A percentile compares a stretch with the other conserved stretches of the same genome.
These are phyloP conservation scores for Germaria angustata DNA, from an alignment of 2,888 invertebrate species.

Conservation along the genomic window DNA sequence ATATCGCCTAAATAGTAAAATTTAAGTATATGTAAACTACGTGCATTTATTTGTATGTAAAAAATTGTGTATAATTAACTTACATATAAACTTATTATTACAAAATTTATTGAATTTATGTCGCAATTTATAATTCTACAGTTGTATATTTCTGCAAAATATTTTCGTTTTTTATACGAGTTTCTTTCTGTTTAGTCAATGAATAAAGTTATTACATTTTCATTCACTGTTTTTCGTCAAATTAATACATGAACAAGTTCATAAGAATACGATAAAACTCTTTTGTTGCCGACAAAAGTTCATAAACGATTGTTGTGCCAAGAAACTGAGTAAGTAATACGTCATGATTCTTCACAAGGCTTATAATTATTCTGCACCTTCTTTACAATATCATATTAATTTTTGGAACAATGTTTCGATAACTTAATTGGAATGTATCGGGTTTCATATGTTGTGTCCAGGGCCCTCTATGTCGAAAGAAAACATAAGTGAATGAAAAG, in stretches of 20 bases:
- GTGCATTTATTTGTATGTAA: not conserved
- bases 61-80: not conserved
- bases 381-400: too few relatives aligned
- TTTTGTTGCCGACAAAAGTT: not conserved
- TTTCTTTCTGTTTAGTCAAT: not conserved
- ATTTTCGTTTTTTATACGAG: not conserved
- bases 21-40: not conserved
- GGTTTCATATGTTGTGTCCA: too few relatives aligned
- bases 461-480: too few relatives aligned
- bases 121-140: slow-evolving; percentile 16
- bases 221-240: not conserved
- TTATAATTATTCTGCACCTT: too few relatives aligned
- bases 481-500: too few relatives aligned
- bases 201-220: not conserved
- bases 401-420: too few relatives aligned
- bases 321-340: too few relatives aligned
- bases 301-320: not conserved
- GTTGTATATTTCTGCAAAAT: slow-evolving; percentile 20
- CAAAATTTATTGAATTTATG: slow-evolving; percentile 14
- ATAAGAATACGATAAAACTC: not conserved
- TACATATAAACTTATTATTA: not conserved
- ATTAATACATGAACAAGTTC: not conserved
- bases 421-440: too few relatives aligned
- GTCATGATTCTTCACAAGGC: too few relatives aligned
- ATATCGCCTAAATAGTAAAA: not conserved